A percentile compares a stretch with the other conserved stretches of the same genome.
Evolutionary conservation across 2,113 vertebrate genomes (phyloP).

Genomic region (Corydoras maculifer): DNA sequence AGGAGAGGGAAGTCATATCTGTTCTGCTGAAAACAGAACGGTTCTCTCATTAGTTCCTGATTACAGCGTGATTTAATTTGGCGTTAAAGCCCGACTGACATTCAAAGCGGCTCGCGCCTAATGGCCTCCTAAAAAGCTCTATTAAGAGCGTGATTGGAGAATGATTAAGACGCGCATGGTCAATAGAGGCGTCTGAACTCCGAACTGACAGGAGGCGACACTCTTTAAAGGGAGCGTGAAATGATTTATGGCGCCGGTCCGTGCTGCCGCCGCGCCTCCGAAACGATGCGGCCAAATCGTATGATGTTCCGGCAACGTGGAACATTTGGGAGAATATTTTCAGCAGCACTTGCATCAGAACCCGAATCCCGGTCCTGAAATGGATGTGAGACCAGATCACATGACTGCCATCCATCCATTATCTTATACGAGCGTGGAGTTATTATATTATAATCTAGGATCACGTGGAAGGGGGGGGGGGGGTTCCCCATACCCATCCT

Average conservation of each 20-base stretch:
- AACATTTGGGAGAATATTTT: no score
- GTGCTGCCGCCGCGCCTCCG: background rate
- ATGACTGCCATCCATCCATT: no score
- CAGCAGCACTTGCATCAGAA: background rate
- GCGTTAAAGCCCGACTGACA: slow-evolving; percentile 12
- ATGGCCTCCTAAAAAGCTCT: slow-evolving; percentile 10
- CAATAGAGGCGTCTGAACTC: slow-evolving; percentile 19
- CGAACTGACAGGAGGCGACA: slow-evolving; percentile 19
- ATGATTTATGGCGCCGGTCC: slow-evolving; percentile 17
- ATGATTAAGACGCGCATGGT: slow-evolving; percentile 23
- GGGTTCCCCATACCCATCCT: no score
- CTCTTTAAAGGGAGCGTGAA: slow-evolving; percentile 21
- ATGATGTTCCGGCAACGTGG: background rate
- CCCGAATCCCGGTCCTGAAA: background rate
- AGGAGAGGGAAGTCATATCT: no score
- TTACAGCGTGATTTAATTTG: slow-evolving; percentile 9
- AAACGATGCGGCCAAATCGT: background rate
- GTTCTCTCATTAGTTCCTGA: slow-evolving; percentile 5
- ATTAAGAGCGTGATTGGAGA: slow-evolving; percentile 10
- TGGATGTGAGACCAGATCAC: no score
- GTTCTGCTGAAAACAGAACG: background rate
- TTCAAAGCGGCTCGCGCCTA: slow-evolving; percentile 13
- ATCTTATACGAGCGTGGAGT: no score
- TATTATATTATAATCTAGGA: no score
- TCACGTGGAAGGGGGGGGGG: no score